phyloP scores from a whole-genome alignment of 2,113 vertebrate genomes.

The Carassius gibelio region DNA sequence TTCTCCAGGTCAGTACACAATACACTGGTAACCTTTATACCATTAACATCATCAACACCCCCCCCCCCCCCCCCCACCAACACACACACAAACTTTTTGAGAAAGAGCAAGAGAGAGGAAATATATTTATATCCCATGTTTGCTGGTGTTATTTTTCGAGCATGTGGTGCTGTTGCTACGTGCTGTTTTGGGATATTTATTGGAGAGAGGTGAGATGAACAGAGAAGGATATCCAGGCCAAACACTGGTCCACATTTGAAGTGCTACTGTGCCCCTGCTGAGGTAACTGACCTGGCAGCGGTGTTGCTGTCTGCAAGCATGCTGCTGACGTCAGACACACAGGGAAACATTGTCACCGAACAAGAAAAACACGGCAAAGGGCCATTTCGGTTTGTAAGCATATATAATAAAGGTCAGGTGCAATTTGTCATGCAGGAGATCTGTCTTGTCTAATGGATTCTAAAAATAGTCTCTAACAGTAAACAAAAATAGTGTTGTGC shows the following conservation, averaged over 20 bases:
- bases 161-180: slow-evolving; percentile 66
- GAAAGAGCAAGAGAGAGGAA: slow-evolving; percentile 64
- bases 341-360: slow-evolving; percentile 42
- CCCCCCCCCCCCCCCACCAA: no score
- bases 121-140: slow-evolving; percentile 76
- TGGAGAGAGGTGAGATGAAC: slow-evolving; percentile 68
- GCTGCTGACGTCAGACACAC: slow-evolving; percentile 52
- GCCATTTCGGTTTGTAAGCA: slow-evolving; percentile 34
- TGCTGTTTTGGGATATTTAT: slow-evolving; percentile 67
- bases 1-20: slow-evolving; percentile 73
- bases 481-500: slow-evolving; percentile 3
- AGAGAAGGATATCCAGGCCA: slow-evolving; percentile 69
- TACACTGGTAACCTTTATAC: slow-evolving; percentile 78
- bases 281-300: slow-evolving; percentile 52
- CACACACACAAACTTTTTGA: no score
- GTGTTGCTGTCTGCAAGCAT: slow-evolving; percentile 27
- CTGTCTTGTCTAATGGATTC: slow-evolving; percentile 32
- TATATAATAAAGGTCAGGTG: slow-evolving; percentile 52
- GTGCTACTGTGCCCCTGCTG: slow-evolving; percentile 52
- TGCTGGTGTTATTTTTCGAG: slow-evolving; percentile 72
- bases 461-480: slow-evolving; percentile 33
- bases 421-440: slow-evolving; percentile 49
- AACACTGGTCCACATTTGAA: slow-evolving; percentile 45
- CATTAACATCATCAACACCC: slow-evolving; percentile 57
- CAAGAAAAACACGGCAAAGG: slow-evolving; percentile 47